These are phyloP conservation scores for Psittacula derbiana DNA, from an alignment of 2,797 vertebrate species.

Conservation along the genomic window DNA sequence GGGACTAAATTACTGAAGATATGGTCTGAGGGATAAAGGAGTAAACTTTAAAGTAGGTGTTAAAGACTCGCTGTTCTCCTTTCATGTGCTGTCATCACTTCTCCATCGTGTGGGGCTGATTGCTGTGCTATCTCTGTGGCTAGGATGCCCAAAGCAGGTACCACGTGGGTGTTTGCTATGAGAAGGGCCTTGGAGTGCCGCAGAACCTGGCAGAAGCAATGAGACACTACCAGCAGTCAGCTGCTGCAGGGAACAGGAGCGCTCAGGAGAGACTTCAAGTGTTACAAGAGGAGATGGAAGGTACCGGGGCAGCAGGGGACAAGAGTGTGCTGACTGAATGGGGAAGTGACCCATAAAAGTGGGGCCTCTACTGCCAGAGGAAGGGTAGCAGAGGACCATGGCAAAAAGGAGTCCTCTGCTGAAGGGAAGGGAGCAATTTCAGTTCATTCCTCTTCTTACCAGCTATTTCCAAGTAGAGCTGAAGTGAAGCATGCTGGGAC, in stretches of 20 bases:
- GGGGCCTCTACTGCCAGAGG: rapidly evolving
- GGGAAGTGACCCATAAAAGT: rapidly evolving
- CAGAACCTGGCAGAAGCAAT: constrained; percentile 75
- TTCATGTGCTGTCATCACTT: not conserved
- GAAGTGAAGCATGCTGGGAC: not conserved
- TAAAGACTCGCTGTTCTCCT: not conserved
- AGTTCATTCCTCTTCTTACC: not conserved
- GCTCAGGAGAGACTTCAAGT: constrained; percentile 74
- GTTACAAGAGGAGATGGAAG: constrained; percentile 51
- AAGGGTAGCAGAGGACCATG: not conserved
- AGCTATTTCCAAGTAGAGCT: not conserved
- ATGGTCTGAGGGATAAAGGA: not conserved
- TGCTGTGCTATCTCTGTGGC: not conserved
- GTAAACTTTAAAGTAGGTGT: not conserved
- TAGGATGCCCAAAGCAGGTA: constrained; percentile 87
- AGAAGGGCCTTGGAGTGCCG: constrained; percentile 85
- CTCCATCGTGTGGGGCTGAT: not conserved
- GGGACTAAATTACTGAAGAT: not conserved
- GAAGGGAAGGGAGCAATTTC: not conserved
- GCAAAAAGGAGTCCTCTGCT: not conserved
- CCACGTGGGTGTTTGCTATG: constrained; percentile 88
- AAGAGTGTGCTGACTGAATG: rapidly evolving
- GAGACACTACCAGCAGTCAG: constrained; percentile 79
- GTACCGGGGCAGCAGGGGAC: constrained; percentile 8
- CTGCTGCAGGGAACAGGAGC: constrained; percentile 73